Percentiles rank a stretch among this genome's conserved stretches.
Conservation (phyloP, 35 echinoderm and acorn worm genomes). For the Apostichopus parvimensis region DNA sequence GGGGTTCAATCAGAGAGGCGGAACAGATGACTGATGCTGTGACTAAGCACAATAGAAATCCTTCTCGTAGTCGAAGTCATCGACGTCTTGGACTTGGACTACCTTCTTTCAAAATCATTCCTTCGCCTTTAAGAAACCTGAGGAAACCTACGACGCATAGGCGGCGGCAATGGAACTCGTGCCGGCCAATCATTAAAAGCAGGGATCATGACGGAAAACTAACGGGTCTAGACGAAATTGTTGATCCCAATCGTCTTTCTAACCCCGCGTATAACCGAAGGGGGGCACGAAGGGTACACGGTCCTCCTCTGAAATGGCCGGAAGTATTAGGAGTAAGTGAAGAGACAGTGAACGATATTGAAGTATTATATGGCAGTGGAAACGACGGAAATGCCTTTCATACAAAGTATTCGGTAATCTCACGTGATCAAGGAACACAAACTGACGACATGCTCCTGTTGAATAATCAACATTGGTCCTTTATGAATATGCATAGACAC, state of each 20-base stretch:
- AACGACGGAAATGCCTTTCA: no score
- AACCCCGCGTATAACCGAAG: neutral
- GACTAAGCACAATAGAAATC: no score
- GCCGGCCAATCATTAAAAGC: neutral
- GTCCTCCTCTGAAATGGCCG: neutral
- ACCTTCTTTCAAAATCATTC: constrained; percentile 8
- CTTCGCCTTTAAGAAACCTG: neutral
- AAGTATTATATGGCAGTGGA: neutral
- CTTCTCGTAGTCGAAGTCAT: neutral
- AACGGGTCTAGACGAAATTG: neutral
- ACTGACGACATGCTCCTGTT: neutral
- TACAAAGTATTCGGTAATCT: neutral
- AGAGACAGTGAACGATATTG: neutral
- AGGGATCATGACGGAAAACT: neutral
- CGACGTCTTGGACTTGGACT: neutral
- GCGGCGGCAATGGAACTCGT: neutral
- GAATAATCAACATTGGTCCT: neutral
- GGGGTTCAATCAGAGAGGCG: neutral
- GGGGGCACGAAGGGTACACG: constrained; percentile 10
- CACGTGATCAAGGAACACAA: neutral
- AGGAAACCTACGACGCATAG: neutral
- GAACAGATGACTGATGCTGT: neutral
- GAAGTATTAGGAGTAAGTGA: neutral
- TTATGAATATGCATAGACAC: no score
- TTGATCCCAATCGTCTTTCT: neutral